A percentile compares a stretch with the other conserved stretches of the same genome.
Conservation (phyloP, 35 echinoderm and acorn worm genomes). For the Ophiothrix spiculata region DNA sequence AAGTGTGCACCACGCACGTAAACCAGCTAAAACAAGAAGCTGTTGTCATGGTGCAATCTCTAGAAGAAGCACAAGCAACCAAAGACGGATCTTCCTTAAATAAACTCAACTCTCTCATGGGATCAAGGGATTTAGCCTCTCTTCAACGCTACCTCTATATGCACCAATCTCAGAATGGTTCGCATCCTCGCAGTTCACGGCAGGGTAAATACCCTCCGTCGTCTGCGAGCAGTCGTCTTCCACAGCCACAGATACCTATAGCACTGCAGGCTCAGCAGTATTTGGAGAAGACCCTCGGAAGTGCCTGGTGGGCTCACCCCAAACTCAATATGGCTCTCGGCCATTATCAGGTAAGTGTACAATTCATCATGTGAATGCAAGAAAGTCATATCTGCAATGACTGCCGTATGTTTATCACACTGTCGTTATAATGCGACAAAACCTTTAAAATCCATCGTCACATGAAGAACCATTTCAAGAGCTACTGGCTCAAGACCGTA, state of each 20-base stretch:
- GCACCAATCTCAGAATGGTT: conserved; percentile 60
- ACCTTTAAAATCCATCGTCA: too few species aligned
- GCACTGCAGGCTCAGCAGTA: conserved; percentile 90
- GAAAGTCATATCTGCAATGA: too few species aligned
- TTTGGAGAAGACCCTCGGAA: conserved; percentile 72
- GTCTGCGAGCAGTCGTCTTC: conserved; percentile 23
- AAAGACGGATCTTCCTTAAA: conserved; percentile 48
- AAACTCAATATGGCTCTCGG: conserved; percentile 54
- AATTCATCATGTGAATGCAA: too few species aligned
- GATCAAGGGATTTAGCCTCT: conserved; percentile 76
- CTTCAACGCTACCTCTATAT: conserved; percentile 86
- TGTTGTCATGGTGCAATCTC: conserved; percentile 88
- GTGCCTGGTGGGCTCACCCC: conserved; percentile 68
- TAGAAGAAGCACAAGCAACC: conserved; percentile 73
- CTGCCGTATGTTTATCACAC: too few species aligned
- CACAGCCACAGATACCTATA: conserved; percentile 51
- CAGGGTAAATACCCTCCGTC: conserved; percentile 32
- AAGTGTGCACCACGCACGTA: conserved; percentile 74
- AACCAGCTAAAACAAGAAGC: conserved; percentile 84
- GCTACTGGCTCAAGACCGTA: too few species aligned
- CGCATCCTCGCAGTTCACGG: conserved; percentile 45
- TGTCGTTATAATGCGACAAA: too few species aligned
- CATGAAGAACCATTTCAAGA: too few species aligned
- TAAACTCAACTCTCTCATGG: conserved; percentile 62
- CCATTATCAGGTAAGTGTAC: conserved; percentile 40